Percentiles rank a stretch among this genome's conserved stretches.
Conservation (phyloP, 2,113 vertebrate genomes). For the Osmerus eperlanus region DNA sequence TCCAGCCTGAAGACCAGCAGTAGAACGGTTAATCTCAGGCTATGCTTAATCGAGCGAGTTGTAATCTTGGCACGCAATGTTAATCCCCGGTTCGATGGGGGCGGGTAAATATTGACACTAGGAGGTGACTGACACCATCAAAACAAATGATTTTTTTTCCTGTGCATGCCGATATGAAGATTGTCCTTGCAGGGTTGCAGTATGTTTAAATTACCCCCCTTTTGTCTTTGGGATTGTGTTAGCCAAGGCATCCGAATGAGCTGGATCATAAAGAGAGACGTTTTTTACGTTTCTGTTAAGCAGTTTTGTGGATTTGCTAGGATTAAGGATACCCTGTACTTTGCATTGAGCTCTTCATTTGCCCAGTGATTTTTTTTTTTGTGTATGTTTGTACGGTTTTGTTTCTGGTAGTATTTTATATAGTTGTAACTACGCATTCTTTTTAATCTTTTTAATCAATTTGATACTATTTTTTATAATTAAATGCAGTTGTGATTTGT, state of each 20-base stretch:
- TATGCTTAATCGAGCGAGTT: constrained; percentile 58
- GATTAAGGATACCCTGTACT: too few species aligned
- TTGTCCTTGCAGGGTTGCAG: not conserved
- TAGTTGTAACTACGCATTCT: too few species aligned
- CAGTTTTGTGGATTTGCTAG: too few species aligned
- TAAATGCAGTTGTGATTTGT: too few species aligned
- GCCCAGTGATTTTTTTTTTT: too few species aligned
- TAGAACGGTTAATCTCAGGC: constrained; percentile 63
- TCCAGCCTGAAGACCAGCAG: constrained; percentile 46
- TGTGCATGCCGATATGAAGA: not conserved
- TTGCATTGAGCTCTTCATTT: too few species aligned
- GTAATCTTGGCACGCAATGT: constrained; percentile 53
- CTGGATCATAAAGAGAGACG: too few species aligned
- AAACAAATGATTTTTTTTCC: constrained; percentile 32
- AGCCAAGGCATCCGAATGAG: not conserved
- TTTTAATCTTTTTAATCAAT: too few species aligned
- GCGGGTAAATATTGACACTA: constrained; percentile 63
- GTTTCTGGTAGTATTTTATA: too few species aligned
- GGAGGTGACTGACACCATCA: constrained; percentile 50
- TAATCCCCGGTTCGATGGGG: constrained; percentile 54
- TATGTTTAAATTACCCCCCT: not conserved
- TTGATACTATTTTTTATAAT: too few species aligned
- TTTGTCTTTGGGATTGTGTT: not conserved
- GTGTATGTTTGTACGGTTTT: too few species aligned
- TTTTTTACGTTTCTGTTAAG: too few species aligned